Percentiles rank a stretch among this genome's conserved stretches.
Evolutionary conservation across 2,797 vertebrate genomes (phyloP).

Genomic region (Gymnothorax reevesii): DNA sequence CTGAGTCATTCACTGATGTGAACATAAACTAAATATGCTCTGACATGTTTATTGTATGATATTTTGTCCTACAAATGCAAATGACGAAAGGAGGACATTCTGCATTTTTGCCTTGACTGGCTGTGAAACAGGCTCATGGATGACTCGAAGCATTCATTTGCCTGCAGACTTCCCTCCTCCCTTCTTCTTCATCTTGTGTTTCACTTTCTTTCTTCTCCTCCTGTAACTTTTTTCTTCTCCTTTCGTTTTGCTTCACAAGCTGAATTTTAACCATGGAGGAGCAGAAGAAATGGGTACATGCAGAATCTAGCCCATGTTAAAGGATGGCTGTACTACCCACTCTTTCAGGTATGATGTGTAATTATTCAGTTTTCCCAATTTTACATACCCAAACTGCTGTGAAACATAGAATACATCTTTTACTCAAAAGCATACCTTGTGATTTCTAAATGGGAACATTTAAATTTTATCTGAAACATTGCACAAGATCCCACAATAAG

Average conservation of each 20-base stretch:
- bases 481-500: background rate
- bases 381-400: constrained; percentile 56
- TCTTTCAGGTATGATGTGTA: constrained; percentile 71
- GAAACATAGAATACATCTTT: background rate
- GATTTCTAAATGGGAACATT: background rate
- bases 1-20: background rate
- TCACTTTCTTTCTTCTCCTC: too few species aligned
- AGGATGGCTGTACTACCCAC: constrained; percentile 54
- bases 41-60: background rate
- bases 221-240: background rate
- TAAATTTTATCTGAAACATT: background rate
- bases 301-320: constrained; percentile 21
- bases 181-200: too few species aligned
- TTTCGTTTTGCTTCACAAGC: constrained; percentile 56
- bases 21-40: background rate
- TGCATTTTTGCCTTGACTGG: background rate
- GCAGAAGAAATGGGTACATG: constrained; percentile 41
- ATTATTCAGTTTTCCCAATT: constrained; percentile 69
- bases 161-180: background rate
- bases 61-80: background rate
- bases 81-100: background rate
- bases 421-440: background rate
- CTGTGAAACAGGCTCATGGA: background rate
- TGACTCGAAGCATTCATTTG: background rate
- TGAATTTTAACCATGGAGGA: constrained; percentile 62